phyloP scores from a whole-genome alignment of 1,140 invertebrate genomes.

The Drosophila nikananu region DNA sequence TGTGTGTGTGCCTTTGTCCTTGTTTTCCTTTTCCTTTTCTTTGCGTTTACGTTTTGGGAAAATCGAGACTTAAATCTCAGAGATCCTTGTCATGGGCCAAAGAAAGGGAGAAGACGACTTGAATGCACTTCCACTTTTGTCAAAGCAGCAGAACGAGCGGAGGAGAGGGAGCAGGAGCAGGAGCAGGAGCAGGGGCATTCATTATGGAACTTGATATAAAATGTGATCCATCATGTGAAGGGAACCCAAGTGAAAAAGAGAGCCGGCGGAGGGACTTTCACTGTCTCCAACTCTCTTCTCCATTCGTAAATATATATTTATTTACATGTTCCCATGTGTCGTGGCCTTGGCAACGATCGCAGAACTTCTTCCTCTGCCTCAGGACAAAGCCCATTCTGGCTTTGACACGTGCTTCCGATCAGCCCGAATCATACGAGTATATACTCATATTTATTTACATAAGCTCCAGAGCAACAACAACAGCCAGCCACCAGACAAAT shows the following conservation, averaged over 20 bases:
- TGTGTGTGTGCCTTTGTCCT: constrained; percentile 29
- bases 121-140: constrained; percentile 78
- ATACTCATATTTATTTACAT: constrained; percentile 51
- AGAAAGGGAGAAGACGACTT: constrained; percentile 49
- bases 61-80: constrained; percentile 74
- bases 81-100: constrained; percentile 68
- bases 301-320: not conserved
- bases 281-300: constrained; percentile 10
- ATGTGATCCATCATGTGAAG: constrained; percentile 68
- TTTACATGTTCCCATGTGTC: not conserved
- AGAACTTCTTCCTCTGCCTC: constrained; percentile 13
- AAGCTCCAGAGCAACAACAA: constrained; percentile 34
- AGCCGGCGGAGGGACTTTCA: constrained; percentile 39
- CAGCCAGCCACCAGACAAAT: constrained; percentile 58
- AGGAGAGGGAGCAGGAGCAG: not conserved
- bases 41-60: constrained; percentile 64
- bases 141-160: constrained; percentile 9
- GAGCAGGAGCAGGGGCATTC: constrained; percentile 12
- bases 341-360: constrained; percentile 32
- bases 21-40: constrained; percentile 37
- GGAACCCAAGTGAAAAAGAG: constrained; percentile 18
- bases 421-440: constrained; percentile 13
- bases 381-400: constrained; percentile 23
- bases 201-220: constrained; percentile 50
- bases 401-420: constrained; percentile 83